Evolutionary conservation across 2,888 invertebrate genomes (phyloP).

Genomic region (Thalpophila matura): DNA sequence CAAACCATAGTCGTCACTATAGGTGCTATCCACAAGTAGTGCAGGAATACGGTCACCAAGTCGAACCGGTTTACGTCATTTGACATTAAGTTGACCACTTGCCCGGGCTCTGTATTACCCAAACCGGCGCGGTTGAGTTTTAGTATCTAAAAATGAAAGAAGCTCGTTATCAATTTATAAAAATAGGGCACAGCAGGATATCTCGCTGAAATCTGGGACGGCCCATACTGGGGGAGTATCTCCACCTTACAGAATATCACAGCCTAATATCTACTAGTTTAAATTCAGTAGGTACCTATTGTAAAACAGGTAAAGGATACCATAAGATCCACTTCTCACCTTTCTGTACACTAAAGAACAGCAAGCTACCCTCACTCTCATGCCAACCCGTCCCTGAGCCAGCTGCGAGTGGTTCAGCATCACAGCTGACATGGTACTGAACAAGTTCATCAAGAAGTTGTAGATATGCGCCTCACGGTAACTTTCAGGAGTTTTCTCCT

Average conservation of each 20-base stretch:
- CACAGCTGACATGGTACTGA: slow-evolving; percentile 90
- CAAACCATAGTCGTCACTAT: slow-evolving; percentile 92
- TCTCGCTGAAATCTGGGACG: too few species aligned
- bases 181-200: too few species aligned
- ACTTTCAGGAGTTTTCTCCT: slow-evolving; percentile 83
- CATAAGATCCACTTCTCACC: slow-evolving; percentile 81
- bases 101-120: slow-evolving; percentile 92
- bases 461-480: slow-evolving; percentile 92
- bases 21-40: slow-evolving; percentile 95
- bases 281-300: too few species aligned
- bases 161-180: too few species aligned
- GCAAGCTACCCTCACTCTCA: slow-evolving; percentile 94
- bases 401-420: slow-evolving; percentile 92
- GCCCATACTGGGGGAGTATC: too few species aligned
- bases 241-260: too few species aligned
- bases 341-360: slow-evolving; percentile 96
- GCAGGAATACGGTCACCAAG: slow-evolving; percentile 92
- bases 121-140: slow-evolving; percentile 90
- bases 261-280: too few species aligned
- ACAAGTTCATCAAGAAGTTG: slow-evolving; percentile 91
- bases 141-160: slow-evolving; percentile 76
- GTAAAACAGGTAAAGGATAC: too few species aligned
- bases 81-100: slow-evolving; percentile 95
- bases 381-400: slow-evolving; percentile 92
- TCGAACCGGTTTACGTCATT: slow-evolving; percentile 96